Percentiles rank a stretch among this genome's conserved stretches.
Conservation (phyloP, 2,113 vertebrate genomes). For the Scatophagus argus region DNA sequence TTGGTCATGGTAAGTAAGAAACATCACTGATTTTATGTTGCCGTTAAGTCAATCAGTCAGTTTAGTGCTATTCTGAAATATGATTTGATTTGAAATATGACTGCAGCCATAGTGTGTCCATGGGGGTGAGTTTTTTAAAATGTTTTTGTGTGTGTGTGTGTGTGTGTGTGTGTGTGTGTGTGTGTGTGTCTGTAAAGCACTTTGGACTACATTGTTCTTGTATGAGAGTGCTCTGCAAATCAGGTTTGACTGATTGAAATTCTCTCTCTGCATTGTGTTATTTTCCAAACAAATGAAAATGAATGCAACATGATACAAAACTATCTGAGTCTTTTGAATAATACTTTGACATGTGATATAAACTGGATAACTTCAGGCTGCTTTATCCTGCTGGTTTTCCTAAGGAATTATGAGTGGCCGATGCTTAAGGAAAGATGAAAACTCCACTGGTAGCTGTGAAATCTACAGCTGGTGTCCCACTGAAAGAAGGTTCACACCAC, state of each 20-base stretch:
- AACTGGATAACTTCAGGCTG: background rate
- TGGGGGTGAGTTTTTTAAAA: no score
- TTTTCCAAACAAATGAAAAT: background rate
- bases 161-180: no score
- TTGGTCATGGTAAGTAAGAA: slow-evolving; percentile 76
- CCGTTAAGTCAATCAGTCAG: background rate
- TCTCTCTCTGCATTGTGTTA: background rate
- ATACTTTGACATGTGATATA: background rate
- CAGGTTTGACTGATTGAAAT: no score
- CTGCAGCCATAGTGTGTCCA: no score
- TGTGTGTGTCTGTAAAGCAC: no score
- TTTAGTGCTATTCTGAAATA: no score
- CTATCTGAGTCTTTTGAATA: no score
- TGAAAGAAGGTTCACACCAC: slow-evolving; percentile 73
- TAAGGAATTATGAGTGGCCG: slow-evolving; percentile 89
- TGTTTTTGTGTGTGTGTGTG: no score
- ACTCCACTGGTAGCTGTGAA: slow-evolving; percentile 89
- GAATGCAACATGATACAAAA: background rate
- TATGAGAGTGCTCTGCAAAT: no score
- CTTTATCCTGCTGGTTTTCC: slow-evolving; percentile 13
- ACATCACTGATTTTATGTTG: background rate
- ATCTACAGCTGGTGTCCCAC: slow-evolving; percentile 93
- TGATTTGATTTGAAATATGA: no score
- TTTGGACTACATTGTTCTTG: no score
- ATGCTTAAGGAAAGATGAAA: slow-evolving; percentile 80